phyloP scores from a whole-genome alignment of 2,797 vertebrate species.

The Chaetophractus vellerosus region DNA sequence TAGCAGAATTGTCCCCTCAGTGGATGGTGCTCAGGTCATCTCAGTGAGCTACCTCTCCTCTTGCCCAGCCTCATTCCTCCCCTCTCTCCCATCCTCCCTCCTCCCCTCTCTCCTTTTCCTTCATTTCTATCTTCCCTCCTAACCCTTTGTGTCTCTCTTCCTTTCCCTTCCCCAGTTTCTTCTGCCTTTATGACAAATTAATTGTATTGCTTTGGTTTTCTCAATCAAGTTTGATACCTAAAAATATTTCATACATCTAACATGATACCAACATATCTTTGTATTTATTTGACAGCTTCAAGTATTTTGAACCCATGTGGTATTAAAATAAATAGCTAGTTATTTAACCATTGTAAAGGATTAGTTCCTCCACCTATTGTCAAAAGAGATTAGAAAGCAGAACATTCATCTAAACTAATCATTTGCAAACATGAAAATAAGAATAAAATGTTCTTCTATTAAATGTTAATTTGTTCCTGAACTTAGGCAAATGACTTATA shows the following conservation, averaged over 20 bases:
- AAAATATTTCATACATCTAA: conserved; percentile 23
- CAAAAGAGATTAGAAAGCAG: not conserved
- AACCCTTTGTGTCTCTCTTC: not conserved
- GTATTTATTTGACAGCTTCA: not conserved
- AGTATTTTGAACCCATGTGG: not conserved
- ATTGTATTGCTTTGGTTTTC: not conserved
- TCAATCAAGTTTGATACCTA: not conserved
- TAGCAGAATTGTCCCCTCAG: not conserved
- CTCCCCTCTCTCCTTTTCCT: not conserved
- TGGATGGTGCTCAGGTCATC: not conserved
- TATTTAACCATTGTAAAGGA: conserved; percentile 10
- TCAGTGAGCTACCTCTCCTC: no score
- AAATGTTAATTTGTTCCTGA: not conserved
- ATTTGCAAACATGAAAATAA: conserved; percentile 58
- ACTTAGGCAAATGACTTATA: not conserved
- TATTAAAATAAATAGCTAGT: conserved; percentile 48
- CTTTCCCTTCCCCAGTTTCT: not conserved
- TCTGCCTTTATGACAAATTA: not conserved
- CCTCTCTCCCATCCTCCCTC: rapidly evolving
- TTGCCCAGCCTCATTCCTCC: no score
- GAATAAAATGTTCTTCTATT: not conserved
- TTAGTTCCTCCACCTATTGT: not conserved
- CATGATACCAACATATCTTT: not conserved
- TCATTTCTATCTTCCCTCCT: not conserved
- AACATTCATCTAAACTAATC: not conserved